Evolutionary conservation across 1,140 invertebrate genomes (phyloP).

Genomic region (Drosophila kikkawai): DNA sequence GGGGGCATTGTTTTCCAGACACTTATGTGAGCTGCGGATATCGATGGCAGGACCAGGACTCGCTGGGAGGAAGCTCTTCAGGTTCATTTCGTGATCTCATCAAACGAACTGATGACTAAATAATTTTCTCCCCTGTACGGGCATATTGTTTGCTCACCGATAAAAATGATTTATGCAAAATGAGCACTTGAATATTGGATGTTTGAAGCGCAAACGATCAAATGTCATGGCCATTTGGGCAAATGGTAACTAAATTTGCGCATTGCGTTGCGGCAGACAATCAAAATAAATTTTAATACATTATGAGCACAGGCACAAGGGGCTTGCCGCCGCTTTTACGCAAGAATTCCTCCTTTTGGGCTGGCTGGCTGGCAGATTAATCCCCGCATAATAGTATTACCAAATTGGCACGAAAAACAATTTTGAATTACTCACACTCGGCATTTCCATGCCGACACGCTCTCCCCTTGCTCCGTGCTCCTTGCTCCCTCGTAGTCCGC

Average conservation of each 20-base stretch:
- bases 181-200: conserved; percentile 1
- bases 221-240: conserved; percentile 11
- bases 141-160: conserved; percentile 30
- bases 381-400: conserved; percentile 23
- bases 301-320: conserved; percentile 5
- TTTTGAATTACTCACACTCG: conserved; percentile 1
- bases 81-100: conserved; percentile 46
- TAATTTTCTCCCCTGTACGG: conserved; percentile 20
- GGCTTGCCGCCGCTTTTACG: conserved; percentile 1
- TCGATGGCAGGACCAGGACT: conserved; percentile 25
- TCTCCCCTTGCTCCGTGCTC: background rate
- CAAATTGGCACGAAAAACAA: conserved; percentile 29
- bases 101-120: conserved; percentile 48
- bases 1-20: conserved; percentile 33
- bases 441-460: conserved; percentile 10
- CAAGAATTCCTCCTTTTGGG: background rate
- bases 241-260: conserved; percentile 2
- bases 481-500: background rate
- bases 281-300: conserved; percentile 42
- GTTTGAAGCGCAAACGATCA: conserved; percentile 5
- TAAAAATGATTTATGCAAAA: conserved; percentile 47
- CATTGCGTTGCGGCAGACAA: conserved; percentile 8
- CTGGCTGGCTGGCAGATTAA: conserved; percentile 35
- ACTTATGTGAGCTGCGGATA: conserved; percentile 38
- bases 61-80: conserved; percentile 4